Conservation (phyloP, 2,113 vertebrate species). For the Glaucomys volans region DNA sequence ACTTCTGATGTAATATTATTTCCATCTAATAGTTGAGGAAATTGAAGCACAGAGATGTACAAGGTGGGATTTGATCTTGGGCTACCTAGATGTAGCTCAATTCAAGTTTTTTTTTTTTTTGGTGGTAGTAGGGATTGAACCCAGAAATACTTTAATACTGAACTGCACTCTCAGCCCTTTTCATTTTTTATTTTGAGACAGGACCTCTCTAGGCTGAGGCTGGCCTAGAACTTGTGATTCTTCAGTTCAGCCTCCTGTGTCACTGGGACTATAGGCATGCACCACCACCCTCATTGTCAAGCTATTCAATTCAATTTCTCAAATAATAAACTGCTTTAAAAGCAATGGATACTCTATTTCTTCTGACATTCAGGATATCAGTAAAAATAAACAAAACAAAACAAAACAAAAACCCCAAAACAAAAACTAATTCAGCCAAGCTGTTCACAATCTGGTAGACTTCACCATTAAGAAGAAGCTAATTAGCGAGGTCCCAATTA, state of each 20-base stretch:
- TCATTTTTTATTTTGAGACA: too few species aligned
- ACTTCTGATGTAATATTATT: neutral
- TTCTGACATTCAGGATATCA: neutral
- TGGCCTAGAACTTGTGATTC: too few species aligned
- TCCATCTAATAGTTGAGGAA: conserved; percentile 4
- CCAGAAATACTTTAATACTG: too few species aligned
- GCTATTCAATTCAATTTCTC: neutral
- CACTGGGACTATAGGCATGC: too few species aligned
- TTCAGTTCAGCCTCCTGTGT: too few species aligned
- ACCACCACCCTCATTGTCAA: neutral
- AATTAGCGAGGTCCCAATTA: neutral
- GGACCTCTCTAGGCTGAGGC: too few species aligned
- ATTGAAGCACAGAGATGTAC: neutral
- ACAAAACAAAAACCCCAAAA: too few species aligned
- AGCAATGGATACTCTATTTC: neutral
- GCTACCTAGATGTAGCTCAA: neutral
- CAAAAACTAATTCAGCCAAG: neutral
- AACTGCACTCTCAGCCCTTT: too few species aligned
- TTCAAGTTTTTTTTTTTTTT: neutral
- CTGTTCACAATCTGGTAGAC: conserved; percentile 35
- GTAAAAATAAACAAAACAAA: neutral
- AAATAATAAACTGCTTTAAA: conserved; percentile 47
- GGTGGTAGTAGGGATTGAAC: too few species aligned
- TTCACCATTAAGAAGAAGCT: conserved; percentile 3
- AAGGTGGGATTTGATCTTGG: neutral